Conservation (phyloP, 2,113 vertebrate genomes). For the Phylloscopus trochiloides region DNA sequence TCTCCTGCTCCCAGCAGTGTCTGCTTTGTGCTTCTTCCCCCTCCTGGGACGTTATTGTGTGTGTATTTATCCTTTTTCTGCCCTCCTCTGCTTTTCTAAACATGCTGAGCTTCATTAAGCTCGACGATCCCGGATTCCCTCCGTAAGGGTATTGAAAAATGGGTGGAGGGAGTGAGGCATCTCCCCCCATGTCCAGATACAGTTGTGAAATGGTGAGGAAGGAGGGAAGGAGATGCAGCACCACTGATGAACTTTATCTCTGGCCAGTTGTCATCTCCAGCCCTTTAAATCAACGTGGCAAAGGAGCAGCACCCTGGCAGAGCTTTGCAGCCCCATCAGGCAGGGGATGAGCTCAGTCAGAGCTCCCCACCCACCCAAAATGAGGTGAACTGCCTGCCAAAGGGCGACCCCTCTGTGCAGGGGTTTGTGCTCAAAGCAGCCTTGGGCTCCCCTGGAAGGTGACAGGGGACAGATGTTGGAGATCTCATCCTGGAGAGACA, state of each 20-base stretch:
- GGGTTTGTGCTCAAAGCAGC: accelerated
- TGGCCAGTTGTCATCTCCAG: background rate
- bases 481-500: background rate
- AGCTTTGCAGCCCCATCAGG: background rate
- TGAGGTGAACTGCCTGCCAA: background rate
- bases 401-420: background rate
- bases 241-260: background rate
- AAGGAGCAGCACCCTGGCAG: background rate
- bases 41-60: background rate
- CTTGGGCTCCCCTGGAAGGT: background rate
- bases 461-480: background rate
- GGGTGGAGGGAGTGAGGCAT: background rate
- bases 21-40: background rate
- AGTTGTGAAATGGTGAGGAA: background rate
- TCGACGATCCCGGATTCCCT: background rate
- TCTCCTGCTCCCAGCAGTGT: background rate
- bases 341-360: background rate
- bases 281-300: accelerated
- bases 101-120: background rate
- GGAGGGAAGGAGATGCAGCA: background rate
- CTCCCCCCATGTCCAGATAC: background rate
- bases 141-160: background rate
- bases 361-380: accelerated
- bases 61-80: background rate
- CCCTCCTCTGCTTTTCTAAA: background rate